Evolutionary conservation across 2,888 invertebrate species (phyloP).

Genomic region (Apoderus coryli): DNA sequence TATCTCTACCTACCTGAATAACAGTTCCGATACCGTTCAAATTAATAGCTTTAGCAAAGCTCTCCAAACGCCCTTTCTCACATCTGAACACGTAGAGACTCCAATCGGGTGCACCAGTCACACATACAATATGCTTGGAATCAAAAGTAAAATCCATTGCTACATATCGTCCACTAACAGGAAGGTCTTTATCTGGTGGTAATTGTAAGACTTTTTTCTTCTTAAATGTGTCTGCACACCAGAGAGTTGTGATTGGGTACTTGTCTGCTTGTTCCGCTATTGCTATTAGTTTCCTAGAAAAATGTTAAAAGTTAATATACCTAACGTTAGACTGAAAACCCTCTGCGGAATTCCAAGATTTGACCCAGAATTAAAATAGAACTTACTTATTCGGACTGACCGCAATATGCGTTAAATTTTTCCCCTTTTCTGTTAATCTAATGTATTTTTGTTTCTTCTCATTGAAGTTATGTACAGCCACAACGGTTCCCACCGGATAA

Average conservation of each 20-base stretch:
- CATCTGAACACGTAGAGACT: slow-evolving; percentile 65
- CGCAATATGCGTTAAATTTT: slow-evolving; percentile 45
- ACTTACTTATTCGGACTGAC: slow-evolving; percentile 54
- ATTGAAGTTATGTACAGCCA: slow-evolving; percentile 59
- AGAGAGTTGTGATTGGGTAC: slow-evolving; percentile 48
- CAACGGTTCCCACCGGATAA: slow-evolving; percentile 65
- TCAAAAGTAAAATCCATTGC: slow-evolving; percentile 68
- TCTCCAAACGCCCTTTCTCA: slow-evolving; percentile 70
- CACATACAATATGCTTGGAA: slow-evolving; percentile 62
- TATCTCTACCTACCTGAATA: slow-evolving; percentile 40
- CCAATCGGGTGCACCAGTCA: slow-evolving; percentile 76
- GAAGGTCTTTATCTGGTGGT: slow-evolving; percentile 27
- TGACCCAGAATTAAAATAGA: no score
- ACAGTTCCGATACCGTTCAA: slow-evolving; percentile 53
- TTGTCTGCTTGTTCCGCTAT: slow-evolving; percentile 38
- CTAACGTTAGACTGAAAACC: not conserved
- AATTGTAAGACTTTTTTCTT: slow-evolving; percentile 49
- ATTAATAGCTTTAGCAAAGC: slow-evolving; percentile 56
- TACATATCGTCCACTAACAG: slow-evolving; percentile 46
- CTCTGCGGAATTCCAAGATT: not conserved
- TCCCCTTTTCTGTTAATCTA: slow-evolving; percentile 49
- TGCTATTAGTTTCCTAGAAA: slow-evolving; percentile 46
- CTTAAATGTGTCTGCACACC: slow-evolving; percentile 55
- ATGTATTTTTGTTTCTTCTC: slow-evolving; percentile 61
- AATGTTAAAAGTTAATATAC: not conserved